A percentile compares a stretch with the other conserved stretches of the same genome.
These are phyloP conservation scores for Cryptoprocta ferox DNA, from an alignment of 2,797 vertebrate genomes.

Conservation along the genomic window DNA sequence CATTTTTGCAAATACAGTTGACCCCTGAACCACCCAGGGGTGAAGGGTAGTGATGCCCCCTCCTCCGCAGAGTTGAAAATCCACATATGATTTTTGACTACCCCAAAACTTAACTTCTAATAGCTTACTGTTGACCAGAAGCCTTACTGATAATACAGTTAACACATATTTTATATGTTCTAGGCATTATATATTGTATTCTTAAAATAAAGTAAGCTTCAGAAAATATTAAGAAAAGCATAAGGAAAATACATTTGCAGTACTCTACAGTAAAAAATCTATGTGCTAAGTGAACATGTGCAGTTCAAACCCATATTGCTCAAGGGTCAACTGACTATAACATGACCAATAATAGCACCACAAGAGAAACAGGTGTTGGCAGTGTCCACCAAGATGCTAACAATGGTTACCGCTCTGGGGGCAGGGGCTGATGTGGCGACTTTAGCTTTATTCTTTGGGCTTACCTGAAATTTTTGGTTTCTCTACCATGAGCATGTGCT, in stretches of 20 bases:
- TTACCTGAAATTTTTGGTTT: conserved; percentile 33
- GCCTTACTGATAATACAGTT: background rate
- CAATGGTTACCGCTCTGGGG: background rate
- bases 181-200: background rate
- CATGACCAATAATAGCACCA: background rate
- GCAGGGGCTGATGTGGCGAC: background rate
- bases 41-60: background rate
- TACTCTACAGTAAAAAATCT: background rate
- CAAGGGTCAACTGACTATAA: background rate
- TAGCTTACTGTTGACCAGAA: background rate
- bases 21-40: background rate
- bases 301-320: background rate
- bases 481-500: background rate
- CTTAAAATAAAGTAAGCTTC: background rate
- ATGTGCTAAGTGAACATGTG: background rate
- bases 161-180: background rate
- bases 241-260: background rate
- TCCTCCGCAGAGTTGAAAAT: background rate
- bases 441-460: background rate
- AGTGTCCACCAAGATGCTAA: background rate
- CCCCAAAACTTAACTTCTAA: background rate
- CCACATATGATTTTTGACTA: background rate
- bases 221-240: background rate
- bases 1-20: background rate
- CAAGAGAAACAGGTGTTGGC: background rate